These are phyloP conservation scores for Ametastegia equiseti DNA, from an alignment of 2,888 invertebrate genomes.

Conservation along the genomic window DNA sequence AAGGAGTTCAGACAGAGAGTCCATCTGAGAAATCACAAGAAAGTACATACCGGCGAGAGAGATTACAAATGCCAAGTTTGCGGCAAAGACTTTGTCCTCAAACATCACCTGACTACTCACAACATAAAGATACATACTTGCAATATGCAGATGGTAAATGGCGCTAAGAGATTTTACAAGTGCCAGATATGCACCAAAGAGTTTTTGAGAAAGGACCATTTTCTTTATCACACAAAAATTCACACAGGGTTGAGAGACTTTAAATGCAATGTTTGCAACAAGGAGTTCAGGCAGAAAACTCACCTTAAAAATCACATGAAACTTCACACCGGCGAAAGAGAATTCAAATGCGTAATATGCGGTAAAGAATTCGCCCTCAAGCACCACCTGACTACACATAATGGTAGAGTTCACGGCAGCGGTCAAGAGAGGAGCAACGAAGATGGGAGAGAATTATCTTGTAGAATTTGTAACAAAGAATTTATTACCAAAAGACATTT, in stretches of 20 bases:
- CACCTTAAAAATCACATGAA: slow-evolving; percentile 41
- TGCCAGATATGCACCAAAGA: slow-evolving; percentile 39
- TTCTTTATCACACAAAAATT: slow-evolving; percentile 42
- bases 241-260: slow-evolving; percentile 38
- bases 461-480: slow-evolving; percentile 37
- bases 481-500: slow-evolving; percentile 43
- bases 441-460: slow-evolving; percentile 12
- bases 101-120: slow-evolving; percentile 36
- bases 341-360: slow-evolving; percentile 36
- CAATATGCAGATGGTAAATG: slow-evolving; percentile 9
- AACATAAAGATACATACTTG: slow-evolving; percentile 43
- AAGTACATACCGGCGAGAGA: slow-evolving; percentile 33
- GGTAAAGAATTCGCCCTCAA: slow-evolving; percentile 39
- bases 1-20: slow-evolving; percentile 37
- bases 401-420: slow-evolving; percentile 9
- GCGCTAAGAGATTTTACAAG: slow-evolving; percentile 23
- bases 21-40: slow-evolving; percentile 38
- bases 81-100: slow-evolving; percentile 42
- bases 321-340: slow-evolving; percentile 38
- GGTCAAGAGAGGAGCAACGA: neutral
- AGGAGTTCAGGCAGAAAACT: slow-evolving; percentile 42
- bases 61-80: slow-evolving; percentile 38
- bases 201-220: slow-evolving; percentile 39
- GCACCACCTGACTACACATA: slow-evolving; percentile 39
- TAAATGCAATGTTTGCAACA: slow-evolving; percentile 33